Percentiles rank a stretch among this genome's conserved stretches.
These are phyloP conservation scores for Synergus umbraculus DNA, from an alignment of 2,888 invertebrate species.

Conservation along the genomic window DNA sequence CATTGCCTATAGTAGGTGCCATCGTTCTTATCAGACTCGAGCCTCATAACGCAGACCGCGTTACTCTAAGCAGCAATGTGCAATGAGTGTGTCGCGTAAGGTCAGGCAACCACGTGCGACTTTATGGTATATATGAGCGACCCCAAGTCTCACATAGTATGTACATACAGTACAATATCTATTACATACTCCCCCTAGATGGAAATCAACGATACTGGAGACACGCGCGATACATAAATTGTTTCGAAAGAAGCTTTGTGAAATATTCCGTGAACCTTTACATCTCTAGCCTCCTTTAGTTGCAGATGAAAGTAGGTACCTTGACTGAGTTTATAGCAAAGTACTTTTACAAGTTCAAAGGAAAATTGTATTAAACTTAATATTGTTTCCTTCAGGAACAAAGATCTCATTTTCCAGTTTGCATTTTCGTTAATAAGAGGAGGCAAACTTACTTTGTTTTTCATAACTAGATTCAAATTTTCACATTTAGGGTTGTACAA, in stretches of 20 bases:
- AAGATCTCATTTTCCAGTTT: too few relatives aligned
- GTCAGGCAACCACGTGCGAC: constrained; percentile 14
- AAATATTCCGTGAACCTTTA: background rate
- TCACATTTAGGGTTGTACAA: too few relatives aligned
- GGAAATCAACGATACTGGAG: constrained; percentile 11
- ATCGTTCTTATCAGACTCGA: constrained; percentile 57
- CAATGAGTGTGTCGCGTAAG: constrained; percentile 40
- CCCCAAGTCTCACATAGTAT: background rate
- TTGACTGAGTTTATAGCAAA: too few relatives aligned
- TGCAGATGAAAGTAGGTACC: too few relatives aligned
- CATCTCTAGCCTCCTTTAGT: background rate
- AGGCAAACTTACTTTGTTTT: too few relatives aligned
- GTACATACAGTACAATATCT: background rate
- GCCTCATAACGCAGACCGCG: constrained; percentile 57
- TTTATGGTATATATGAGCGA: constrained; percentile 16
- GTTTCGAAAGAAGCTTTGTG: background rate
- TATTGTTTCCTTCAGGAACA: too few relatives aligned
- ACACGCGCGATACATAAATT: constrained; percentile 9
- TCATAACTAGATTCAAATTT: too few relatives aligned
- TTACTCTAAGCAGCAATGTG: constrained; percentile 46
- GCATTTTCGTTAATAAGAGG: too few relatives aligned
- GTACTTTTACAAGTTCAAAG: too few relatives aligned
- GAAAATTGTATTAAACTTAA: too few relatives aligned
- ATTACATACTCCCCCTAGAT: background rate
- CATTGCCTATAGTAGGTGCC: constrained; percentile 41